Evolutionary conservation across 2,888 invertebrate genomes (phyloP).

Genomic region (Cryptophagus acutangulus): DNA sequence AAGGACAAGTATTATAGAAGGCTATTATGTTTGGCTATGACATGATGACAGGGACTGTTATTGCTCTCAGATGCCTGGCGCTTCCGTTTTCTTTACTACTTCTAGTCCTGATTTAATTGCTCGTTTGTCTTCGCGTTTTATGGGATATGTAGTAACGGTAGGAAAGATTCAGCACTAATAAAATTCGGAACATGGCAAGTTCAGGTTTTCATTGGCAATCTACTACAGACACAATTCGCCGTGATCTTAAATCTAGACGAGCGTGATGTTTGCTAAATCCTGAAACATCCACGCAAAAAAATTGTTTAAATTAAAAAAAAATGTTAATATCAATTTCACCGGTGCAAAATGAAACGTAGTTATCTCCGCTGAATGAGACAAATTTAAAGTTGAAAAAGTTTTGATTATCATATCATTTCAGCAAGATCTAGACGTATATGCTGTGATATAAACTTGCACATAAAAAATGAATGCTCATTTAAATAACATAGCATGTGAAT

Average conservation of each 20-base stretch:
- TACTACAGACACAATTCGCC: not conserved
- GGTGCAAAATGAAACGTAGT: too few relatives aligned
- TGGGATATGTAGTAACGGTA: constrained; percentile 27
- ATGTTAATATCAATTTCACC: too few relatives aligned
- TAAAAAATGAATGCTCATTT: constrained; percentile 11
- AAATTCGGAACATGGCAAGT: constrained; percentile 17
- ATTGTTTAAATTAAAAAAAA: not conserved
- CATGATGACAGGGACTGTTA: constrained; percentile 35
- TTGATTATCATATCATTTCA: constrained; percentile 23
- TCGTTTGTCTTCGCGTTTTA: constrained; percentile 42
- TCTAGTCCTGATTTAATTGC: constrained; percentile 43
- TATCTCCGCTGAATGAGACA: too few relatives aligned
- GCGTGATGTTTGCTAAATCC: too few relatives aligned
- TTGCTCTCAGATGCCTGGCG: constrained; percentile 26
- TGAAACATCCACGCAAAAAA: too few relatives aligned
- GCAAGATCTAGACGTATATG: constrained; percentile 17
- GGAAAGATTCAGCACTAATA: constrained; percentile 26
- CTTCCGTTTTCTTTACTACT: constrained; percentile 37
- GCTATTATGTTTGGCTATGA: constrained; percentile 37
- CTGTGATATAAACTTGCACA: constrained; percentile 29
- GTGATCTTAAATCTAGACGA: not conserved
- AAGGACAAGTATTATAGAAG: constrained; percentile 30
- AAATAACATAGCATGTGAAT: constrained; percentile 10
- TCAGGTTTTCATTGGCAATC: constrained; percentile 17
- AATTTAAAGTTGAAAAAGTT: too few relatives aligned